A percentile compares a stretch with the other conserved stretches of the same genome.
phyloP scores from a whole-genome alignment of 2,888 invertebrate genomes.

The Mesoligia furuncula region DNA sequence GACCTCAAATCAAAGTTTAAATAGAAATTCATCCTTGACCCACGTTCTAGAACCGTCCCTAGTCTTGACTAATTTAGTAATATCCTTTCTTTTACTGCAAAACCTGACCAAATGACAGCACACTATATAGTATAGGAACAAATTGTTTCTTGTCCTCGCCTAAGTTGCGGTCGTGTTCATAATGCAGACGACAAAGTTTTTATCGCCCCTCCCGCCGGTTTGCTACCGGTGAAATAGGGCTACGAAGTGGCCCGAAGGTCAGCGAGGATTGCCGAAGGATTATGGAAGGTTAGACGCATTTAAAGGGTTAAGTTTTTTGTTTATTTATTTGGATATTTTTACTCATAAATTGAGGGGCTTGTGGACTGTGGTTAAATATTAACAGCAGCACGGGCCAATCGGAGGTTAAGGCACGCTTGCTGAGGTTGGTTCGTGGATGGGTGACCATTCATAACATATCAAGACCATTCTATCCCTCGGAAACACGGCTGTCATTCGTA shows the following conservation, averaged over 20 bases:
- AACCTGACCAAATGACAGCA: neutral
- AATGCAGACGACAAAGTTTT: slow-evolving; percentile 69
- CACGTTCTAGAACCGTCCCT: no score
- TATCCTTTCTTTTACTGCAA: neutral
- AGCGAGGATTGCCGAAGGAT: slow-evolving; percentile 62
- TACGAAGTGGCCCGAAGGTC: slow-evolving; percentile 65
- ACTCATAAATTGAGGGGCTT: neutral
- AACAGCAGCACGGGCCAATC: neutral
- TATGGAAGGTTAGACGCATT: slow-evolving; percentile 14
- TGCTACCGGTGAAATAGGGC: slow-evolving; percentile 60
- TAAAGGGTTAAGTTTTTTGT: neutral
- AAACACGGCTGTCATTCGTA: neutral
- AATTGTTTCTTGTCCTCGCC: slow-evolving; percentile 45
- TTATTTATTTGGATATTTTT: neutral
- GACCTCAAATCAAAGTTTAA: neutral
- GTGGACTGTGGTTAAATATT: neutral
- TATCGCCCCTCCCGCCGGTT: slow-evolving; percentile 58
- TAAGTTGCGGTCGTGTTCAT: slow-evolving; percentile 61
- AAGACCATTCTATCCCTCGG: neutral
- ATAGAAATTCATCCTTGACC: neutral
- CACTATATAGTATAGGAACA: slow-evolving; percentile 25
- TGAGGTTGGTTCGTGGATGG: neutral
- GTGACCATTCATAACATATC: no score
- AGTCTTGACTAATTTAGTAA: neutral
- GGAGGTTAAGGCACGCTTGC: neutral